These are phyloP conservation scores for Pristionchus exspectatus DNA, from an alignment of 2,888 invertebrate species.

Conservation along the genomic window DNA sequence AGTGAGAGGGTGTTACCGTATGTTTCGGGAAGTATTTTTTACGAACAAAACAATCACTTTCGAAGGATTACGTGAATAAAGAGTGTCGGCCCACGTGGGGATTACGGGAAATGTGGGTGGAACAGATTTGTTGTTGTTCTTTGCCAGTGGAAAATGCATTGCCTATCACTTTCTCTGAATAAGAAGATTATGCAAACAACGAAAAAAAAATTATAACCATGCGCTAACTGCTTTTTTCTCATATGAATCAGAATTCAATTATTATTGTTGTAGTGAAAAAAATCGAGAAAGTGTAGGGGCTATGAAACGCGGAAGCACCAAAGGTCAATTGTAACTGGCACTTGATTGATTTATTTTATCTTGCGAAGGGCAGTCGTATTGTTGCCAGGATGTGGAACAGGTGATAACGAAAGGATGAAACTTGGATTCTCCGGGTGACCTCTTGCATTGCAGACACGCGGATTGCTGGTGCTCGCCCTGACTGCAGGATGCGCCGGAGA, in stretches of 20 bases:
- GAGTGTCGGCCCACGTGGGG: background rate
- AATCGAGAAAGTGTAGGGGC: no score
- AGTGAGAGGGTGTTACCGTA: background rate
- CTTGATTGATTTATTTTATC: background rate
- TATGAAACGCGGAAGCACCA: background rate
- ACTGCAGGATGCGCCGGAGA: constrained; percentile 72
- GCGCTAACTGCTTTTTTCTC: no score
- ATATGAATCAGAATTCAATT: background rate
- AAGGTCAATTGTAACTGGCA: background rate
- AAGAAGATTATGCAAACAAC: no score
- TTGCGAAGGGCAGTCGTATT: no score
- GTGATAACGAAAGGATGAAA: background rate
- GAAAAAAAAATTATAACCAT: no score
- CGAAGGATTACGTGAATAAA: background rate
- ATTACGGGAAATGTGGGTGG: background rate
- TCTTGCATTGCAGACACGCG: constrained; percentile 23
- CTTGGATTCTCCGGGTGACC: background rate
- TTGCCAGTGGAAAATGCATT: no score
- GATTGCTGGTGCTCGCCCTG: constrained; percentile 54
- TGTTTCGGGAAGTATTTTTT: background rate
- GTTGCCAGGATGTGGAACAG: background rate
- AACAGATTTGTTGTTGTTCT: no score
- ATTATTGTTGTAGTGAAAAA: no score
- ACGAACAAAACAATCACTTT: background rate
- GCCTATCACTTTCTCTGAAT: no score